Evolutionary conservation across 2,113 vertebrate species (phyloP).

Genomic region (Columbina picui): DNA sequence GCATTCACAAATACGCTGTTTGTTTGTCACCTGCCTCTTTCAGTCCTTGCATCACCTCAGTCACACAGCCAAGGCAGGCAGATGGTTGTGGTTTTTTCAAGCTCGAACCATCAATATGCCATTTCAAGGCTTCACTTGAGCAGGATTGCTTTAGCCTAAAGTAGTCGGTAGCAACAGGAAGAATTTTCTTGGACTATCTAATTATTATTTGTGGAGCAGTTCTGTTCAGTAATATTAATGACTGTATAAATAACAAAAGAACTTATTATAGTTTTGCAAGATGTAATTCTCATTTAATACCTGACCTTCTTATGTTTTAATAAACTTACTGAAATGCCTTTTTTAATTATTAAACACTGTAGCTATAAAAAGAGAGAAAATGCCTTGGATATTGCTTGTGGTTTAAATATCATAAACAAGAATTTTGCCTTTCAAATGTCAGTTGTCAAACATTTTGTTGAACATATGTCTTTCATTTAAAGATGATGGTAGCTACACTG

Average conservation of each 20-base stretch:
- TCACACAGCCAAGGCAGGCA: neutral
- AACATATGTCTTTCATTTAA: neutral
- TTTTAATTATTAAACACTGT: conserved; percentile 49
- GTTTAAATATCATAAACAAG: conserved; percentile 20
- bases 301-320: conserved; percentile 32
- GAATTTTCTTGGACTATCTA: neutral
- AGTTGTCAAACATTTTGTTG: conserved; percentile 22
- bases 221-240: conserved; percentile 49
- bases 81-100: neutral
- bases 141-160: neutral
- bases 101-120: neutral
- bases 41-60: neutral
- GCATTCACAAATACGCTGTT: neutral
- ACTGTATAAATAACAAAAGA: conserved; percentile 54
- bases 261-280: neutral
- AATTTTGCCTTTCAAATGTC: conserved; percentile 26
- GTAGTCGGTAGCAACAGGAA: neutral
- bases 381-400: neutral
- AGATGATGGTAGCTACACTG: neutral
- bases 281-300: conserved; percentile 42
- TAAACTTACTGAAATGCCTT: neutral
- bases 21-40: neutral
- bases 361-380: neutral
- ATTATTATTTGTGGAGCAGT: neutral
- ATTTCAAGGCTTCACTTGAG: neutral